phyloP scores from a whole-genome alignment of 2,797 vertebrate species.

The Phrynocephalus vlangalii region DNA sequence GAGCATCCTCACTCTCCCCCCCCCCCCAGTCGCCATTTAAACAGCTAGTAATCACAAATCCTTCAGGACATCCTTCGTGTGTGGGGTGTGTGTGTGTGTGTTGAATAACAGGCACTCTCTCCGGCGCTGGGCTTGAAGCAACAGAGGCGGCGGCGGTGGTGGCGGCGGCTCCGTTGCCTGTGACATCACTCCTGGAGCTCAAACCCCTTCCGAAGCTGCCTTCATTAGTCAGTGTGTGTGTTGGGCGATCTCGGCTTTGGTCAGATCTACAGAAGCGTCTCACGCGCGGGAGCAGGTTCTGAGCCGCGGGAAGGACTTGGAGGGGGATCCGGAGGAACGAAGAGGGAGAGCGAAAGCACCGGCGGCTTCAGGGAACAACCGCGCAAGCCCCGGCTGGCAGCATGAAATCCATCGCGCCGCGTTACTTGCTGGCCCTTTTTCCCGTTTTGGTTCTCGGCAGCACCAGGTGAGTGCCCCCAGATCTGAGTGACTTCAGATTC shows the following conservation, averaged over 20 bases:
- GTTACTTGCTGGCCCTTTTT: slow-evolving; percentile 75
- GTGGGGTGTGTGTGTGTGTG: not conserved
- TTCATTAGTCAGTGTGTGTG: slow-evolving; percentile 40
- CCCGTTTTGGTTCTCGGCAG: slow-evolving; percentile 73
- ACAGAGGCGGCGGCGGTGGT: slow-evolving; percentile 60
- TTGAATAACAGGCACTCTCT: slow-evolving; percentile 64
- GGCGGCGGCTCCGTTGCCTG: slow-evolving; percentile 61
- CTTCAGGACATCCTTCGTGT: slow-evolving; percentile 57
- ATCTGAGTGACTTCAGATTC: not conserved
- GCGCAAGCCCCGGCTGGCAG: slow-evolving; percentile 36
- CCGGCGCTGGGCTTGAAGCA: slow-evolving; percentile 57
- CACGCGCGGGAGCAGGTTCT: slow-evolving; percentile 37
- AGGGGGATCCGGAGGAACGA: slow-evolving; percentile 16
- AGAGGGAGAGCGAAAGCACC: not conserved
- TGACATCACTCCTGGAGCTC: slow-evolving; percentile 72
- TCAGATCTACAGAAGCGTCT: slow-evolving; percentile 14
- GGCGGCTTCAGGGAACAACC: not conserved
- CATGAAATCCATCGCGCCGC: slow-evolving; percentile 77
- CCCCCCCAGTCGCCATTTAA: slow-evolving; percentile 52
- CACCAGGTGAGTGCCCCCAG: slow-evolving; percentile 78
- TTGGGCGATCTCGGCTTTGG: slow-evolving; percentile 23
- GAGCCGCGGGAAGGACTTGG: slow-evolving; percentile 35
- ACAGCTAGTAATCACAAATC: slow-evolving; percentile 60
- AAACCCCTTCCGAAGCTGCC: slow-evolving; percentile 34
- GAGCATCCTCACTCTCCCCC: not conserved